Evolutionary conservation across 2,888 invertebrate species (phyloP).

Genomic region (Drosophila birchii): DNA sequence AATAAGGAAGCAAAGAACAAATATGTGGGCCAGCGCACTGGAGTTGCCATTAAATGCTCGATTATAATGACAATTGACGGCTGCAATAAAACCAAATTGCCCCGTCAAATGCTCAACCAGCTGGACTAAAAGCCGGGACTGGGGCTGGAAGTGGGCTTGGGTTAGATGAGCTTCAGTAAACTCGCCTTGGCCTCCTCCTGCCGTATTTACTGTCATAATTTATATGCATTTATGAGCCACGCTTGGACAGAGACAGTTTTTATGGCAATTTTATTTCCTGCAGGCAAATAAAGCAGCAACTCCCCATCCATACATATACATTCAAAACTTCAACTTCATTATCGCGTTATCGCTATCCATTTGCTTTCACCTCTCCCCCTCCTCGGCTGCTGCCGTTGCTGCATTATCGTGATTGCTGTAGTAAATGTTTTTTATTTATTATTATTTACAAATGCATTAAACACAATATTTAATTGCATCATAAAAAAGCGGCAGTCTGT

Average conservation of each 20-base stretch:
- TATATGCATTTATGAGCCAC: constrained; percentile 58
- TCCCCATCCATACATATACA: constrained; percentile 25
- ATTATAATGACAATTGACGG: constrained; percentile 58
- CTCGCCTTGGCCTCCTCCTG: not conserved
- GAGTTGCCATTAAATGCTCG: constrained; percentile 47
- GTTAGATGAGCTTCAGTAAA: constrained; percentile 31
- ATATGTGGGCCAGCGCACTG: constrained; percentile 25
- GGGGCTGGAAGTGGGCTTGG: not conserved
- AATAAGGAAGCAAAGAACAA: constrained; percentile 5
- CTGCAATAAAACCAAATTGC: constrained; percentile 63
- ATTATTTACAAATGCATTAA: constrained; percentile 78
- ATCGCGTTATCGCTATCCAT: constrained; percentile 48
- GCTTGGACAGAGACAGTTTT: constrained; percentile 59
- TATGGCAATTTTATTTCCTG: constrained; percentile 77
- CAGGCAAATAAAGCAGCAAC: constrained; percentile 71
- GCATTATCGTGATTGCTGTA: constrained; percentile 56
- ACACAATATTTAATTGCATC: constrained; percentile 76
- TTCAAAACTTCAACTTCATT: constrained; percentile 69
- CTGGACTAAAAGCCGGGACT: constrained; percentile 51
- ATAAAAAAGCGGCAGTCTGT: constrained; percentile 60
- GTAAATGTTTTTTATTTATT: constrained; percentile 61
- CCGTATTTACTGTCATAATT: constrained; percentile 51
- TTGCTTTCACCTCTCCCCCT: constrained; percentile 10
- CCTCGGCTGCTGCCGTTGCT: constrained; percentile 27
- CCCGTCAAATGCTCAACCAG: constrained; percentile 60